Evolutionary conservation across 2,888 invertebrate species (phyloP), one percentile per base, ranked within the genome.

Genomic region (Phengaris alcon): DNA sequence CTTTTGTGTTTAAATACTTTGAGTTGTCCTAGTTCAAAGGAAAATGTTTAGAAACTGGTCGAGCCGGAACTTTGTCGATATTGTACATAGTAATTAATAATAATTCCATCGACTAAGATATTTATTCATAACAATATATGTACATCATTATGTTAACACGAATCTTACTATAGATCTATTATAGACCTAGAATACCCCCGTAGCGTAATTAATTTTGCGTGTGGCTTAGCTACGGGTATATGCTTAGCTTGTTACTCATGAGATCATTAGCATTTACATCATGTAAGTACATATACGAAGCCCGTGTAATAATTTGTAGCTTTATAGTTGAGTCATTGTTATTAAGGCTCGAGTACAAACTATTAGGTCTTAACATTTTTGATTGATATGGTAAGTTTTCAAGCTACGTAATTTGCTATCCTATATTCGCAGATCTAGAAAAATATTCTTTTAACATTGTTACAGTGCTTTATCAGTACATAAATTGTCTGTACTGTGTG

Each of bases 261-360:
- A n/a, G 57, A 57, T 9, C 57, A 59, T 59, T 59, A 59, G 22
- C 22, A 22, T 59, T 15, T 57, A 57, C n/a, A 57, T 57, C 59
- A 15, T 22, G 59, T 59, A 22, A 9, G 59, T 15, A 59, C 59
- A 9, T 59, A 10, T 59, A 10, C 7, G 22, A 7, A n/a, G 22
- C 22, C 15, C 8, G 8, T 48, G 6, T 48, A 48, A 48, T 48
- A 48, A 48, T 48, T 48, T 48, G 48, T 48, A 48, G 48, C 48
- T 48, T 48, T 0, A 48, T 3, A 22, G 22, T 22, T 59, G 59
- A 59, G 22, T 4, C 22, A 59, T 70, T 70, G 70, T 51, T 51
- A 51, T 22, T 69, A 48, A 57, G 59, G 35, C 12, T 64, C 10
- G 10, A 2, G 22, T 35, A 12, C 22, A 59, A 22, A 52, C 9